Conservation (phyloP, 2,888 invertebrate species). For the Flabesymbios commensalis region DNA sequence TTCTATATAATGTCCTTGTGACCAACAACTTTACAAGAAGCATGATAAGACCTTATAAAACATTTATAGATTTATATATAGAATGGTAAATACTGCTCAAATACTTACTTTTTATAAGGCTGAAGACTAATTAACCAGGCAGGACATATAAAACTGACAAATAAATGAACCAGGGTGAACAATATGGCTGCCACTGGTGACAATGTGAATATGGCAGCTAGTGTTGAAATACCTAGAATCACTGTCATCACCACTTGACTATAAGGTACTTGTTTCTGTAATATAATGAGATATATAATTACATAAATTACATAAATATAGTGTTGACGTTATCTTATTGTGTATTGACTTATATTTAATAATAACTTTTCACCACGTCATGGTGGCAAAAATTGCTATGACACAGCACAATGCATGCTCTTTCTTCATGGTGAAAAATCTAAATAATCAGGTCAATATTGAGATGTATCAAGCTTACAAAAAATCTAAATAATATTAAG, state of each 20-base stretch:
- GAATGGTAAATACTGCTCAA: too few species aligned
- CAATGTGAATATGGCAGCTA: slow-evolving; percentile 40
- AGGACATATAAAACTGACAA: slow-evolving; percentile 62
- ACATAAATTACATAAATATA: background rate
- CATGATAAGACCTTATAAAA: too few species aligned
- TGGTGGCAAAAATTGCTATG: too few species aligned
- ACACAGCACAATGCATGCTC: too few species aligned
- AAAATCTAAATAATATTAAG: too few species aligned
- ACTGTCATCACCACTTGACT: slow-evolving; percentile 36
- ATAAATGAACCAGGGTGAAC: slow-evolving; percentile 48
- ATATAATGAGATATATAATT: background rate
- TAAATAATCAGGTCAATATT: too few species aligned
- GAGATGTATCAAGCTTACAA: too few species aligned
- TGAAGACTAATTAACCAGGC: slow-evolving; percentile 61
- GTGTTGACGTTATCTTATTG: background rate
- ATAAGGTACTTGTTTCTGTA: slow-evolving; percentile 1
- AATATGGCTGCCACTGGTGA: slow-evolving; percentile 50
- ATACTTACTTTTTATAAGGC: slow-evolving; percentile 61
- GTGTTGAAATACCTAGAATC: slow-evolving; percentile 37
- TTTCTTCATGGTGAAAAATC: too few species aligned
- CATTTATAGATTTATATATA: too few species aligned
- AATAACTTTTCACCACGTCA: too few species aligned
- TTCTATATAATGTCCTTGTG: too few species aligned
- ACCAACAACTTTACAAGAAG: too few species aligned
- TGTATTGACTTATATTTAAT: background rate